Evolutionary conservation across 2,113 vertebrate species (phyloP).

Genomic region (Pterocles gutturalis): DNA sequence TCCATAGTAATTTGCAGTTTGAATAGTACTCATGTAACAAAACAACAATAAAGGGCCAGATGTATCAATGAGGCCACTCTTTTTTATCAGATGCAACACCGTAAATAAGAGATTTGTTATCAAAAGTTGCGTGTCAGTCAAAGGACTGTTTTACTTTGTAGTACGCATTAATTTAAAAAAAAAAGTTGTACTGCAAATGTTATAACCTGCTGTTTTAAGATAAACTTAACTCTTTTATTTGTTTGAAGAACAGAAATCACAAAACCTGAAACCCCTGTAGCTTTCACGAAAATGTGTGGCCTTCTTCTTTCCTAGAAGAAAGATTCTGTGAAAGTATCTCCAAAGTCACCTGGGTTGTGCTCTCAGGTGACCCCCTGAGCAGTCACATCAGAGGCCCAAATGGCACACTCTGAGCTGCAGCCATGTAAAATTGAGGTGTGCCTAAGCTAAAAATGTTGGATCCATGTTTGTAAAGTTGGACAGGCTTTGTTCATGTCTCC

Average conservation of each 20-base stretch:
- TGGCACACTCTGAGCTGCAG: background rate
- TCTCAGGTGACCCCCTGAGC: background rate
- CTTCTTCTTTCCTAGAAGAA: too few species aligned
- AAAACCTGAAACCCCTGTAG: background rate
- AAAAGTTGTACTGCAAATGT: background rate
- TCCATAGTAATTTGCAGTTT: constrained; percentile 11
- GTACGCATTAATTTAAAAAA: background rate
- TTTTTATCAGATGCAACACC: background rate
- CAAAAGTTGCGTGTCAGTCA: background rate
- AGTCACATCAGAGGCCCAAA: background rate
- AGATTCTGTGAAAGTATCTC: background rate
- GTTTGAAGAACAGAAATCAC: background rate
- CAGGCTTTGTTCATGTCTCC: background rate
- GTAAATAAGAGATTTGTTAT: background rate
- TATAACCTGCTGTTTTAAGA: background rate
- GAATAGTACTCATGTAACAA: background rate
- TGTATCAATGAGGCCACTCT: background rate
- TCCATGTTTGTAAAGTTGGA: background rate
- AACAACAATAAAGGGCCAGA: background rate
- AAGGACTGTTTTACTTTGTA: background rate
- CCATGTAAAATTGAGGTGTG: background rate
- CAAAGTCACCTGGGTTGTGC: background rate
- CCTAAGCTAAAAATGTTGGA: background rate
- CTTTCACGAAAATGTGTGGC: background rate
- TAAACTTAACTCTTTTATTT: background rate